These are phyloP conservation scores for Apamea crenata DNA, from an alignment of 2,888 invertebrate genomes.

Conservation along the genomic window DNA sequence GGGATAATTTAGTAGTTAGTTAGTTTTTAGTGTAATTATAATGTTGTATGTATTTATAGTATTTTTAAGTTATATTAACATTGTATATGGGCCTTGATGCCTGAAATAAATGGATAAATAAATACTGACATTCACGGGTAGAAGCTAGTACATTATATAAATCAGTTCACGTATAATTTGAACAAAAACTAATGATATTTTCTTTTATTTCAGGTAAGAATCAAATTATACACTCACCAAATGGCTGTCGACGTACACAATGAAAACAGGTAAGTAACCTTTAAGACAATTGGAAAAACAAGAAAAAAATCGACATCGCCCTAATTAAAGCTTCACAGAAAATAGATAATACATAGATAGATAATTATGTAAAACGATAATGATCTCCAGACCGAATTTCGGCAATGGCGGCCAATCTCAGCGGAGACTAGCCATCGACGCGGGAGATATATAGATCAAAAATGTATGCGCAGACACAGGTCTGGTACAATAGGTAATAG, in stretches of 20 bases:
- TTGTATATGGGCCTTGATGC: too few relatives aligned
- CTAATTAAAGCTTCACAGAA: neutral
- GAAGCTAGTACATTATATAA: neutral
- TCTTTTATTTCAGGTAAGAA: conserved; percentile 61
- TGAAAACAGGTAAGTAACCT: conserved; percentile 28
- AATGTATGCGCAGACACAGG: neutral
- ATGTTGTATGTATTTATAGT: too few relatives aligned
- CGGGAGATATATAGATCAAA: neutral
- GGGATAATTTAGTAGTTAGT: too few relatives aligned
- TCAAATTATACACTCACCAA: neutral
- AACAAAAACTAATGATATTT: neutral
- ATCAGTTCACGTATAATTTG: neutral
- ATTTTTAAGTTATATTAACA: too few relatives aligned
- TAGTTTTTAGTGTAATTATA: too few relatives aligned
- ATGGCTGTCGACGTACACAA: neutral
- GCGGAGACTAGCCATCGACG: neutral
- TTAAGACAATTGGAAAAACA: neutral
- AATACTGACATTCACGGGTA: neutral
- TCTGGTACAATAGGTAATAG: too few relatives aligned
- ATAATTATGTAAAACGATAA: neutral
- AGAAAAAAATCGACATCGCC: neutral
- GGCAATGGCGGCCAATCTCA: too few relatives aligned
- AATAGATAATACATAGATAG: neutral
- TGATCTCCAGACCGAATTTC: neutral
- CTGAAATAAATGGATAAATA: too few relatives aligned